phyloP scores from a whole-genome alignment of 2,797 vertebrate genomes.

The Sitta carolinensis region DNA sequence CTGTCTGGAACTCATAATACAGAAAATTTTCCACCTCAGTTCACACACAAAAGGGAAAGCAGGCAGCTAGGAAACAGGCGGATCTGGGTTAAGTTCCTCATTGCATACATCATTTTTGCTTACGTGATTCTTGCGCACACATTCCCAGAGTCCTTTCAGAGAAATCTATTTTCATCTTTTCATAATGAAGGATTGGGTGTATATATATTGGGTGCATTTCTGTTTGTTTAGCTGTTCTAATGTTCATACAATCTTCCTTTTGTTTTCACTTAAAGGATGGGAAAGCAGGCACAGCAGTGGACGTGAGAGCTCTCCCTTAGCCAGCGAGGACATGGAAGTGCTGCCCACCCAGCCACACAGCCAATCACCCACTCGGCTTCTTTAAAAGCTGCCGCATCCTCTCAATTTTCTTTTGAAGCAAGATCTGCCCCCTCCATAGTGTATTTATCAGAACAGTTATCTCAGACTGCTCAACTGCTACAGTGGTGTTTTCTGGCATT shows the following conservation, averaged over 20 bases:
- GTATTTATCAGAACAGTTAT: background rate
- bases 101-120: constrained; percentile 11
- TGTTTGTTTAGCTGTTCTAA: constrained; percentile 23
- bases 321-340: background rate
- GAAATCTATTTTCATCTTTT: constrained; percentile 55
- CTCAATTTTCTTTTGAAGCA: background rate
- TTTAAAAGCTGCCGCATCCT: background rate
- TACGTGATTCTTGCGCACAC: constrained; percentile 14
- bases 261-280: constrained; percentile 13
- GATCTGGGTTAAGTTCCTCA: constrained; percentile 30
- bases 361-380: background rate
- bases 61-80: background rate
- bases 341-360: background rate
- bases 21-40: background rate
- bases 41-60: background rate
- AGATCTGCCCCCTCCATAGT: background rate
- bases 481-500: background rate
- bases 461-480: background rate
- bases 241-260: background rate
- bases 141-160: constrained; percentile 13
- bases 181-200: background rate
- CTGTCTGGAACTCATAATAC: background rate
- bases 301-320: background rate
- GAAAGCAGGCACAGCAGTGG: background rate
- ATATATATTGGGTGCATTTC: background rate